These are phyloP conservation scores for Podargus strigoides DNA, from an alignment of 2,797 vertebrate genomes.

Conservation along the genomic window DNA sequence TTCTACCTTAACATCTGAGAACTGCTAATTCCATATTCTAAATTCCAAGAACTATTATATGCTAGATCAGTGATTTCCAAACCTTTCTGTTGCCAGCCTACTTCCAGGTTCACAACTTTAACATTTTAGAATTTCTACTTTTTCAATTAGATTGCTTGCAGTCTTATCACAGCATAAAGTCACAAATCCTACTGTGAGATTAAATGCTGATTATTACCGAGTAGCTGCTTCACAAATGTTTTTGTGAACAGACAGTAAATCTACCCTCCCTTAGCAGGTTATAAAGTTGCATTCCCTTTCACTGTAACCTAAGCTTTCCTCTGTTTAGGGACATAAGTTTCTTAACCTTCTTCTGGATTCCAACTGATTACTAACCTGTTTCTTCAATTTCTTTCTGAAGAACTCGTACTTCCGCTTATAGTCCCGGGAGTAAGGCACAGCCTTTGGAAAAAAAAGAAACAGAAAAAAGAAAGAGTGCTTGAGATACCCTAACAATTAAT, in stretches of 20 bases:
- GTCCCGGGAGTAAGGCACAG: slow-evolving; percentile 98
- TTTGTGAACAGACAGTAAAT: background rate
- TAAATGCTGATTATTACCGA: background rate
- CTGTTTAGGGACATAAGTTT: background rate
- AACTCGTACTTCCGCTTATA: slow-evolving; percentile 98
- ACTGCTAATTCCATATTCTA: background rate
- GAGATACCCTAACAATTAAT: background rate
- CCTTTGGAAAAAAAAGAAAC: slow-evolving; percentile 68
- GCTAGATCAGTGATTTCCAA: background rate
- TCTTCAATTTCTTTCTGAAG: slow-evolving; percentile 95
- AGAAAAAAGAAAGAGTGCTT: background rate
- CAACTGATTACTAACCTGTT: slow-evolving; percentile 82
- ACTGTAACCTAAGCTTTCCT: background rate
- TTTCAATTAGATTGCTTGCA: background rate
- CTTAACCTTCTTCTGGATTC: background rate
- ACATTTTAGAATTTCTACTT: background rate
- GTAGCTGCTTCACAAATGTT: background rate
- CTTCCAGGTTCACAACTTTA: background rate
- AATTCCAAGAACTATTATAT: background rate
- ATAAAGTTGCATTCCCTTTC: background rate
- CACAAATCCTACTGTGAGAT: background rate
- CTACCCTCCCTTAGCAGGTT: background rate
- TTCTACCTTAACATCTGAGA: background rate
- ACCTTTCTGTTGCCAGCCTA: background rate
- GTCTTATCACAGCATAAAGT: background rate